phyloP scores from a whole-genome alignment of 2,797 vertebrate genomes.

The Sebastes elongatus region DNA sequence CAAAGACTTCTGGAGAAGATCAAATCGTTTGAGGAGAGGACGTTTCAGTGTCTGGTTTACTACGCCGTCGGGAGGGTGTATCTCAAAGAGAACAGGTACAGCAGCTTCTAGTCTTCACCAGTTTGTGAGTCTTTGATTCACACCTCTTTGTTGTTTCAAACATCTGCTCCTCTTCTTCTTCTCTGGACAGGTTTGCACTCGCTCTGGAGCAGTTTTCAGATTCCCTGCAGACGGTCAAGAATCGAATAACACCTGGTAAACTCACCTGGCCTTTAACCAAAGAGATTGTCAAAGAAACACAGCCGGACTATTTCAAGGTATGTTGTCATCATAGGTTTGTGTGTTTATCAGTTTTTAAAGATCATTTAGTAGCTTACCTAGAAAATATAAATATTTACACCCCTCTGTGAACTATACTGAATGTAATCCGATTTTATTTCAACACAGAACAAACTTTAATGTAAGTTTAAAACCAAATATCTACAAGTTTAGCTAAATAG shows the following conservation, averaged over 20 bases:
- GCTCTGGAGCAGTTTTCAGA: slow-evolving; percentile 88
- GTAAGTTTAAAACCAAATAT: neutral
- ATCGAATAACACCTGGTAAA: slow-evolving; percentile 86
- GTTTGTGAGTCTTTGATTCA: neutral
- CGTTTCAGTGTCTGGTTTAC: slow-evolving; percentile 88
- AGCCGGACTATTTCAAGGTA: slow-evolving; percentile 77
- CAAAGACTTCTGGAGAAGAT: slow-evolving; percentile 86
- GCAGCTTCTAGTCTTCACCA: neutral
- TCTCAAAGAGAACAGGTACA: slow-evolving; percentile 89
- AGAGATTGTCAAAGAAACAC: slow-evolving; percentile 88
- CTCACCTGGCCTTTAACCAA: slow-evolving; percentile 93
- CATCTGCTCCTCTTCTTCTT: neutral
- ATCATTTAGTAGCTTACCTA: neutral
- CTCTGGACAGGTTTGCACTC: slow-evolving; percentile 82
- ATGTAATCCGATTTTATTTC: neutral
- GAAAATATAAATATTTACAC: neutral
- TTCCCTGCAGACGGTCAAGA: slow-evolving; percentile 86
- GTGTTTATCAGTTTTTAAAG: neutral
- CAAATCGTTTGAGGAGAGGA: slow-evolving; percentile 82
- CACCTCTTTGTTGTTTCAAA: neutral
- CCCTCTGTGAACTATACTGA: neutral
- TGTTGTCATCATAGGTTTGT: neutral
- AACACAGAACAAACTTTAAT: too few species aligned
- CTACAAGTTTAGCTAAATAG: neutral
- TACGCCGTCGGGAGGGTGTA: slow-evolving; percentile 89